Conservation (phyloP, 1,140 invertebrate genomes). For the Lordiphosa collinella region DNA sequence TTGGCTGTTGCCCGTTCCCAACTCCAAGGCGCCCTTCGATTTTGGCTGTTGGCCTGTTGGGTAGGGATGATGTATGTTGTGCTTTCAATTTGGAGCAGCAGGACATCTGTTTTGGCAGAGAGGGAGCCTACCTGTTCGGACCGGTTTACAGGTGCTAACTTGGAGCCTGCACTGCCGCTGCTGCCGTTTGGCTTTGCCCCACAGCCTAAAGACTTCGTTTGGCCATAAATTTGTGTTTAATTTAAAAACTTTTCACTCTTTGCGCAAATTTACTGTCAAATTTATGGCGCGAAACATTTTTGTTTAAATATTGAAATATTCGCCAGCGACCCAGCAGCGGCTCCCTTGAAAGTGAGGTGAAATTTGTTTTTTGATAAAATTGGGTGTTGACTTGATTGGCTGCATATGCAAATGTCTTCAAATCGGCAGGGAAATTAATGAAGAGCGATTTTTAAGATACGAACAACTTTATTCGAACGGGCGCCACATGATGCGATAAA, state of each 20-base stretch:
- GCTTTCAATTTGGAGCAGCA: slow-evolving; percentile 79
- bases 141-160: slow-evolving; percentile 76
- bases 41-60: background rate
- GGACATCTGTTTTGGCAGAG: slow-evolving; percentile 65
- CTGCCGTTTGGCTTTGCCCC: slow-evolving; percentile 52
- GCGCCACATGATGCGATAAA: background rate
- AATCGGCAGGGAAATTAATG: slow-evolving; percentile 61
- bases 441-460: slow-evolving; percentile 64
- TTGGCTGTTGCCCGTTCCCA: slow-evolving; percentile 38
- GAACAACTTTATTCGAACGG: slow-evolving; percentile 61
- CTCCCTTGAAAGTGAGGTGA: slow-evolving; percentile 42
- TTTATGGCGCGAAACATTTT: slow-evolving; percentile 66
- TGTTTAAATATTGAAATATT: slow-evolving; percentile 59
- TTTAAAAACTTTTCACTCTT: slow-evolving; percentile 76
- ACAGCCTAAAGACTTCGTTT: slow-evolving; percentile 60
- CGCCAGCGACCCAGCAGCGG: background rate
- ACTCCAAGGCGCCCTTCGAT: slow-evolving; percentile 40
- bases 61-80: slow-evolving; percentile 72
- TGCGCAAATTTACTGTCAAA: slow-evolving; percentile 47
- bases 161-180: slow-evolving; percentile 21
- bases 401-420: slow-evolving; percentile 48
- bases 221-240: slow-evolving; percentile 76
- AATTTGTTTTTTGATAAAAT: slow-evolving; percentile 57
- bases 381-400: slow-evolving; percentile 68
- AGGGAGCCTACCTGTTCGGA: slow-evolving; percentile 16